Base-by-base conservation (phyloP, 35 echinoderm and acorn worm species). In the Apostichopus japonicus region DNA sequence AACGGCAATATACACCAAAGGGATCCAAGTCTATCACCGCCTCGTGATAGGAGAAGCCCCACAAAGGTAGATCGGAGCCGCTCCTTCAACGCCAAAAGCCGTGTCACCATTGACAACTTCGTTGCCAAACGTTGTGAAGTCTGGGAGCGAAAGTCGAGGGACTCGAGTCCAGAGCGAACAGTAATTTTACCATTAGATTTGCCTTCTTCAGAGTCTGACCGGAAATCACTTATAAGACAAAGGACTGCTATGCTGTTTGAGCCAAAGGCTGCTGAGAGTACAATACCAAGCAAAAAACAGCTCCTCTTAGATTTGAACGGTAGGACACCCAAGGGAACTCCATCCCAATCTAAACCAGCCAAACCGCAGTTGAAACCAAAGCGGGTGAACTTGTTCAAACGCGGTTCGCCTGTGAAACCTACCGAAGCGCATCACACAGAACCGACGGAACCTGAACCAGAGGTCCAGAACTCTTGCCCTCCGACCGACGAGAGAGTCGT, bases 341-440 rank as follows among this genome's bases (percentile, higher is more conserved):
- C 73, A 15, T 23, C 27, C 72, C 75, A 79, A 19, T 52, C 33
- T 5, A 65, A 65, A 10, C 90, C 72, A 56, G 70, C 71, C n/a
- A 91, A 91, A 58, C 90, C 90, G 24, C 90, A 79, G 54, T 67
- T 91, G 23, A 91, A 91, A 79, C 90, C 90, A 77, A 91, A 91
- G 27, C 71, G 90, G 6, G 24, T 91, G 23, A 77, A 91, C 76
- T 77, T 91, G 11, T 91, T 91, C 53, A 91, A 91, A 59, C 90
- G 54, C 15, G 90, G 90, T 53, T 16, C 14, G 53, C 90, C 90
- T 56, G 90, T 91, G 21, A 91, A 91, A 25, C 72, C 76, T 27
- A 17, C 88, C 19, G 77, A 91, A 76, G 72, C 16, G 8, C 71
- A 79, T 59, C n/a, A 51, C 51, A 91, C 52, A 2, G 25, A 23